A percentile compares a stretch with the other conserved stretches of the same genome.
Evolutionary conservation across 2,113 vertebrate species (phyloP).

Genomic region (Thermophis baileyi): DNA sequence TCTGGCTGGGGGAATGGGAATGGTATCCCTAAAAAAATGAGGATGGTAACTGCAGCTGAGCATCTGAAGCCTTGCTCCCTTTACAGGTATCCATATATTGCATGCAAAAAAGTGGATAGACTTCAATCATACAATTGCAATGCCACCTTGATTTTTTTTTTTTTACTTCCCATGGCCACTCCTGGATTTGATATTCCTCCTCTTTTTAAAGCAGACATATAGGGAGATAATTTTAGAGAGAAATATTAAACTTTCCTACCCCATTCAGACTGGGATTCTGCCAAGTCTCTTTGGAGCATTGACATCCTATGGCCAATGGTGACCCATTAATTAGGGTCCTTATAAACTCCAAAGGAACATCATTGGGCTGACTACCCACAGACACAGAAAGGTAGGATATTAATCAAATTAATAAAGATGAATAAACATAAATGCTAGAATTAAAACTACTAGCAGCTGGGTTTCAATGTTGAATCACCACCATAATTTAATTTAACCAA

Average conservation of each 20-base stretch:
- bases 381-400: background rate
- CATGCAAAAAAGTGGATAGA: background rate
- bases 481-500: background rate
- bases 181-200: background rate
- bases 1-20: background rate
- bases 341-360: background rate
- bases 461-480: background rate
- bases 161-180: background rate
- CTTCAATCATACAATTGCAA: background rate
- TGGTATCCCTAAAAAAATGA: background rate
- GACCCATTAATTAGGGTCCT: background rate
- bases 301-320: background rate
- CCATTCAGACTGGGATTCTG: background rate
- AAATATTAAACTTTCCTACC: background rate
- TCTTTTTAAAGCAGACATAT: background rate
- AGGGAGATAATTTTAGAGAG: background rate
- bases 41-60: background rate
- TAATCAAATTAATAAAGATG: background rate
- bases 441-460: background rate
- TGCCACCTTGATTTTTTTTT: background rate
- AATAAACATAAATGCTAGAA: background rate
- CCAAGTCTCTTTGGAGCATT: background rate
- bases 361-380: background rate
- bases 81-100: background rate
- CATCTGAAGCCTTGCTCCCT: background rate